These are phyloP conservation scores for Leptinotarsa haldemani DNA, from an alignment of 2,888 invertebrate genomes.

Conservation along the genomic window DNA sequence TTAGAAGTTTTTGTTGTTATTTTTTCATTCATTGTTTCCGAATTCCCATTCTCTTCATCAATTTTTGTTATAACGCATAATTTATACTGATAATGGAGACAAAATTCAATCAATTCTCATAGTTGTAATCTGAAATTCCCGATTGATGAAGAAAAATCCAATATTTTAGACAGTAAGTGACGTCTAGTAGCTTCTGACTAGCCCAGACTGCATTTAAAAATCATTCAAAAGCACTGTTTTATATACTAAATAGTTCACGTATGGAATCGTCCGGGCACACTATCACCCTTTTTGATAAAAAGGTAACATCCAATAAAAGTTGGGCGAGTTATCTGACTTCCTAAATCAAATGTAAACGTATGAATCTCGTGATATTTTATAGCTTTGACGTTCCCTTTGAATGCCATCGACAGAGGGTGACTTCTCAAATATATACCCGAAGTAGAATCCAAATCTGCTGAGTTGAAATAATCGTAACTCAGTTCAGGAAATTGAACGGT, in stretches of 20 bases:
- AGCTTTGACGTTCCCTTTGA: conserved; percentile 42
- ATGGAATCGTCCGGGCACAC: conserved; percentile 30
- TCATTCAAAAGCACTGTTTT: neutral
- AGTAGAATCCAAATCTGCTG: conserved; percentile 16
- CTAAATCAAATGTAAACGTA: conserved; percentile 47
- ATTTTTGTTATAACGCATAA: too few relatives aligned
- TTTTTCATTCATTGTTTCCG: too few relatives aligned
- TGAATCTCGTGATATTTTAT: conserved; percentile 43
- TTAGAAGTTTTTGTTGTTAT: too few relatives aligned
- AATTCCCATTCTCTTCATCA: too few relatives aligned
- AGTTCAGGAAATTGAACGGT: neutral
- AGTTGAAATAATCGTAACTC: conserved; percentile 21
- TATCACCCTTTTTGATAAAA: conserved; percentile 36
- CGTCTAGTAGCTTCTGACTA: neutral
- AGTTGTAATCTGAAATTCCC: too few relatives aligned
- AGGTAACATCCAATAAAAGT: conserved; percentile 48
- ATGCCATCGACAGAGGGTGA: conserved; percentile 34
- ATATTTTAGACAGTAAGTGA: neutral
- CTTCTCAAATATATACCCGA: conserved; percentile 16
- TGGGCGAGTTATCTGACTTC: conserved; percentile 44
- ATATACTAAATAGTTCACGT: neutral
- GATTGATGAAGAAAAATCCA: too few relatives aligned
- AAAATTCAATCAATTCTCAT: too few relatives aligned
- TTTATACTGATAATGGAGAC: too few relatives aligned
- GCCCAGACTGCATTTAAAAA: neutral